Evolutionary conservation across 2,888 invertebrate genomes (phyloP).

Genomic region (Platycnemis pennipes): DNA sequence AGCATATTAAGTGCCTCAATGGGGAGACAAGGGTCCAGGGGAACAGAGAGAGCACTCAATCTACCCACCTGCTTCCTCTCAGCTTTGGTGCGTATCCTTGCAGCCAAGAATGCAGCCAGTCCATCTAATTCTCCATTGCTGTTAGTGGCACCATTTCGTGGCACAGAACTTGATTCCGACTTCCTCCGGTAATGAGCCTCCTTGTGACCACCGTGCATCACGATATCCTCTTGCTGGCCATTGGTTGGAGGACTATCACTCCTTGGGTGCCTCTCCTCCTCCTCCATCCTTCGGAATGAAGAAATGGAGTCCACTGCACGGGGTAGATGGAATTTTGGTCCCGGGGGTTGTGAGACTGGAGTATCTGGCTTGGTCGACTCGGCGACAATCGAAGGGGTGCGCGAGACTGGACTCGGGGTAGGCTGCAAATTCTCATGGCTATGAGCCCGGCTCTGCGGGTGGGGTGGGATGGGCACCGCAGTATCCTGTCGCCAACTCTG

Average conservation of each 20-base stretch:
- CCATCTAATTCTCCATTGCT: constrained; percentile 78
- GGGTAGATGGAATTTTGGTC: constrained; percentile 84
- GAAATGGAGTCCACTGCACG: constrained; percentile 85
- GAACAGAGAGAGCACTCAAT: background rate
- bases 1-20: too few species aligned
- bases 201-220: background rate
- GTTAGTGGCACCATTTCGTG: constrained; percentile 50
- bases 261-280: background rate
- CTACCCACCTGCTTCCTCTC: constrained; percentile 84
- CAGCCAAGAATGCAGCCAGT: constrained; percentile 83
- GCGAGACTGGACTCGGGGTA: background rate
- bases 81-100: constrained; percentile 92
- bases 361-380: background rate
- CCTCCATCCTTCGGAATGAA: constrained; percentile 40
- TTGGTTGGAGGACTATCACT: background rate
- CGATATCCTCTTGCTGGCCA: background rate
- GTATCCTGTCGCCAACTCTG: constrained; percentile 70
- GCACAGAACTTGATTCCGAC: background rate
- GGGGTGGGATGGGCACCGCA: background rate
- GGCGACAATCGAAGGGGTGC: background rate
- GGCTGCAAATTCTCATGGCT: background rate
- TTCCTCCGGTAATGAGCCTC: constrained; percentile 28
- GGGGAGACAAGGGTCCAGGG: too few species aligned
- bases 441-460: constrained; percentile 11
- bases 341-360: constrained; percentile 78